Percentiles rank a stretch among this genome's conserved stretches.
Conservation (phyloP, 1,140 invertebrate species). For the Lanistes nyassanus region DNA sequence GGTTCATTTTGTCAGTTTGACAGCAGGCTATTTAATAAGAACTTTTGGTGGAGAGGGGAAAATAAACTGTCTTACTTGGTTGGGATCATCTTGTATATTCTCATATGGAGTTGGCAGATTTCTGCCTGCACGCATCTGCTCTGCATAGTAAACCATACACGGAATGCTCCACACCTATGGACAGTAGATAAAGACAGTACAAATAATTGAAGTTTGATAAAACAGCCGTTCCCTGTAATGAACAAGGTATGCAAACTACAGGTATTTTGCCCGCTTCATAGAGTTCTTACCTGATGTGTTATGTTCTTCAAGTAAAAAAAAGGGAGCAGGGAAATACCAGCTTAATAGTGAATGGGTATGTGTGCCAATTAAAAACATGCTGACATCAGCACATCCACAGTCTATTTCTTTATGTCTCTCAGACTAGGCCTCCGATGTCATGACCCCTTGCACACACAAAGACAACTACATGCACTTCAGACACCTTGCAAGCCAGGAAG, state of each 20-base stretch:
- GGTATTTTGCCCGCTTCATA: not conserved
- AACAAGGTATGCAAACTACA: not conserved
- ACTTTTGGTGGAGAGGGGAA: too few species aligned
- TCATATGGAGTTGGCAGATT: slow-evolving; percentile 53
- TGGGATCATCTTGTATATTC: slow-evolving; percentile 55
- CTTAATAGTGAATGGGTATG: not conserved
- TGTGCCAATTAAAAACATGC: too few species aligned
- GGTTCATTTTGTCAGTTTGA: not conserved
- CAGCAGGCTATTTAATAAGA: too few species aligned
- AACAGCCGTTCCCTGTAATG: not conserved
- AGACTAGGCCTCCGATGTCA: not conserved
- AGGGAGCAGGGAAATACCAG: not conserved
- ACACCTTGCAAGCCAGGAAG: too few species aligned
- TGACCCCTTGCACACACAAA: not conserved
- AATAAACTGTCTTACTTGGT: slow-evolving; percentile 42
- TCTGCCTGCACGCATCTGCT: slow-evolving; percentile 51
- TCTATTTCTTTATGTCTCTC: not conserved
- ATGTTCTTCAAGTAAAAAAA: not conserved
- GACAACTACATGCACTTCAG: too few species aligned
- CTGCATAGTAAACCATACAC: slow-evolving; percentile 54
- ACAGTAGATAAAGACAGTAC: not conserved
- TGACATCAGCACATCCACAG: not conserved
- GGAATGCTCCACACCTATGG: slow-evolving; percentile 52
- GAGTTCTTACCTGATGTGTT: not conserved
- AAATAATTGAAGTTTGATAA: not conserved